These are phyloP conservation scores for Aphidius colemani DNA, from an alignment of 2,888 invertebrate genomes.

Conservation along the genomic window DNA sequence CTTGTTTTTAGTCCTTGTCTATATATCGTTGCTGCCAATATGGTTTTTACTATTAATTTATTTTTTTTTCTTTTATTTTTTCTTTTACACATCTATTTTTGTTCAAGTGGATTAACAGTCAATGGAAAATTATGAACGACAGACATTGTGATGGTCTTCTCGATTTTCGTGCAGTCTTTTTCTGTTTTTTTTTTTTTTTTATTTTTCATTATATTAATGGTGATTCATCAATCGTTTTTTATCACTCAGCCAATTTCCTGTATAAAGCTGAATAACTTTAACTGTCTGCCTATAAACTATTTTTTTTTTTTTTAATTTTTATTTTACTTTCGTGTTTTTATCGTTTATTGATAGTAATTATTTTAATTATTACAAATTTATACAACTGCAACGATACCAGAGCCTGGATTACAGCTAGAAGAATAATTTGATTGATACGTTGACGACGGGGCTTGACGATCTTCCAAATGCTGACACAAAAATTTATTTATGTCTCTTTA, in stretches of 20 bases:
- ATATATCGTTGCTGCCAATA: too few relatives aligned
- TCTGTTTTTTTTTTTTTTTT: conserved; percentile 40
- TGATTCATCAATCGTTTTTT: not conserved
- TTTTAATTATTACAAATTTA: conserved; percentile 22
- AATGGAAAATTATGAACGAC: too few relatives aligned
- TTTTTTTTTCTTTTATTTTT: conserved; percentile 40
- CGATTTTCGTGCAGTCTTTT: too few relatives aligned
- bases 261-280: not conserved
- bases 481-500: too few relatives aligned
- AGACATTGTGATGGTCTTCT: too few relatives aligned
- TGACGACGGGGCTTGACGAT: conserved; percentile 32
- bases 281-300: not conserved
- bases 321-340: conserved; percentile 7
- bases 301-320: not conserved
- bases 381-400: conserved; percentile 57
- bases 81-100: too few relatives aligned
- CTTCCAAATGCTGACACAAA: too few relatives aligned
- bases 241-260: not conserved
- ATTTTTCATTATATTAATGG: not conserved
- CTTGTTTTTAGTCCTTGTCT: too few relatives aligned
- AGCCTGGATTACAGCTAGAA: conserved; percentile 50
- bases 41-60: not conserved
- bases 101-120: too few relatives aligned
- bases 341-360: conserved; percentile 10
- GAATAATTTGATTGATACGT: conserved; percentile 33